Evolutionary conservation across 2,113 vertebrate genomes (phyloP), one percentile per base, ranked within the genome.

Genomic region (Eurypyga helias): DNA sequence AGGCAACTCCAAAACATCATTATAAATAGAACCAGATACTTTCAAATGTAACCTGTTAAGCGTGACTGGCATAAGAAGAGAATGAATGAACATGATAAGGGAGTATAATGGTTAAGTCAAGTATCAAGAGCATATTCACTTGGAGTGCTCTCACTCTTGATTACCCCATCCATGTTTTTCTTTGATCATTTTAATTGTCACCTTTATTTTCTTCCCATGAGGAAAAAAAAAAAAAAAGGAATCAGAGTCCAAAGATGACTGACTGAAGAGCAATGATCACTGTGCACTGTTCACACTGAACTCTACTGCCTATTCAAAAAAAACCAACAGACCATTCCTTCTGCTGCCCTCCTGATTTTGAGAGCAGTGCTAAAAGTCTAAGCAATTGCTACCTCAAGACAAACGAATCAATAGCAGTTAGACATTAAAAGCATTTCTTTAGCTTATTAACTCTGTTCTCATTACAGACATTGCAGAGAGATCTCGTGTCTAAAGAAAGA

Each of bases 401-500:
- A 89, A 82, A 46, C 33, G 8, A 82, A 52, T 46, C 60, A 55
- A 57, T 55, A 84, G 54, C 45, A 82, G 48, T 64, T 61, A 77
- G 65, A 72, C 43, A 36, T 48, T 33, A 64, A 89, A 92, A 95
- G 29, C 38, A 43, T 88, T 90, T 65, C 28, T 92, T 65, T 25
- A 64, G 18, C 48, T 83, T 81, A 86, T 89, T 64, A 90, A 82
- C 33, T 83, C 31, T 76, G 16, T 76, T 54, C 76, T 70, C 23
- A 13, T 51, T 75, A 41, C 34, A 78, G 60, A 45, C 23, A 12
- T 7, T 48, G 24, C 48, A 75, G 52, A 45, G 45, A 77, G 15
- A 51, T 81, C 86, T 51, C 86, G 10, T 36, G 62, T 70, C 76
- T 45, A 49, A 43, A 65, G 72, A 60, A 62, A 55, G 45, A 51